Evolutionary conservation across 2,888 invertebrate genomes (phyloP).

Genomic region (Anodontia alba): DNA sequence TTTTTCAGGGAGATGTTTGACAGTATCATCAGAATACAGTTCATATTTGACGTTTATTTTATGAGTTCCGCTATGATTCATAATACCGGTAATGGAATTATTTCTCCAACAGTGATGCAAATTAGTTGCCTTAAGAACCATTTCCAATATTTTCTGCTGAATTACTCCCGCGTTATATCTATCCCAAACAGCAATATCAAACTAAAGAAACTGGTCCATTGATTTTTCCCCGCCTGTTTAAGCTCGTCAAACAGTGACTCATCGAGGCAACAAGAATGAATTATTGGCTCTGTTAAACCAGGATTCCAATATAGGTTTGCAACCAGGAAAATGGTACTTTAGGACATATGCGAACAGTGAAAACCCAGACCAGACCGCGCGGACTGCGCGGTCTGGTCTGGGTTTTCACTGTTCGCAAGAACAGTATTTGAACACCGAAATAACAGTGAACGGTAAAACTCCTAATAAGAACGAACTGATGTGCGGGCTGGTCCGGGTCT

Average conservation of each 20-base stretch:
- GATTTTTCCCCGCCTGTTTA: slow-evolving; percentile 2
- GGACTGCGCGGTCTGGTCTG: not conserved
- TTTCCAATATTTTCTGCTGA: not conserved
- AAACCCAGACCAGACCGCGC: too few species aligned
- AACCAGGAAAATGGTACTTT: too few species aligned
- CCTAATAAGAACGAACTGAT: too few species aligned
- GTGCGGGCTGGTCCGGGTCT: too few species aligned
- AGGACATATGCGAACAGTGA: too few species aligned
- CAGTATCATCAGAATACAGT: too few species aligned
- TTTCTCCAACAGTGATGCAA: too few species aligned
- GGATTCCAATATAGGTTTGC: not conserved
- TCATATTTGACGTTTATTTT: too few species aligned
- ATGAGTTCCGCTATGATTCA: too few species aligned
- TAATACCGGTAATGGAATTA: too few species aligned
- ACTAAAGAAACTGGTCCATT: not conserved
- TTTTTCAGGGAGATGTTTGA: too few species aligned
- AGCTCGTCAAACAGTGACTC: not conserved
- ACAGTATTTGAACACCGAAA: not conserved
- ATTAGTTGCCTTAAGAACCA: not conserved
- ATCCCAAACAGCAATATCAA: not conserved
- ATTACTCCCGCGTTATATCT: not conserved
- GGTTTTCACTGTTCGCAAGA: not conserved
- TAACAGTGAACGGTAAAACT: too few species aligned
- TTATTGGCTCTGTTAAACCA: slow-evolving; percentile 2
- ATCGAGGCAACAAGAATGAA: not conserved